Base-by-base conservation (phyloP, 2,888 invertebrate genomes). In the Dolichopus griseipennis region DNA sequence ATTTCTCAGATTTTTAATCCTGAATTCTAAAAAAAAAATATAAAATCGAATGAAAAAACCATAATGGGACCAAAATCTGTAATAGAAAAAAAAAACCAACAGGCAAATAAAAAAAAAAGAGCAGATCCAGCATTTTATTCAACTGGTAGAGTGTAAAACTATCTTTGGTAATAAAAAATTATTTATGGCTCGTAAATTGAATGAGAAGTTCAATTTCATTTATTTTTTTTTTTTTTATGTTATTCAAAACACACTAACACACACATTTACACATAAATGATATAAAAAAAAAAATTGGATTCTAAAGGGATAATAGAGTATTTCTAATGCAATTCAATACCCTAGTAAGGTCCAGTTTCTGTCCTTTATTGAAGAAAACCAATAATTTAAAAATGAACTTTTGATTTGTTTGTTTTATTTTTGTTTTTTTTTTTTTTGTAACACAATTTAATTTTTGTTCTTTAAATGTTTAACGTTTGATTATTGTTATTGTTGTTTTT, bases 181-280 rank as follows among this genome's bases (percentile, higher is more conserved):
- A 52, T 52, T 52, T 52, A 52, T 52, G 12, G 52, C 52, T 52
- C 52, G 52, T 52, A 52, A 52, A 52, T 52, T 52, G 52, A 52
- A 52, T 52, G 52, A 52, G 15, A 52, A n/a, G 27, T 52, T 15
- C 52, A 52, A 52, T 52, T 52, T 6, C 15, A n/a, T 41, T 41
- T 41, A 41, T 41, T 41, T 15, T 41, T 15, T 41, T 15, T 41
- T 15, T 41, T 41, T 41, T 9, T 41, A 41, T 41, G 15, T 41
- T 41, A 12, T 9, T 41, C 41, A 2, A 41, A 1, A 41, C 15
- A 41, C 41, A 27, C 27, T 4, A 2, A 27, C 27, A 27, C 27
- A 27, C 27, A 27, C 27, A 27, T 27, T 27, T 5, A 27, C 27
- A 27, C 5, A 27, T 27, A 27, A 27, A 27, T 27, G 5, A 27